Evolutionary conservation across 1,140 invertebrate genomes (phyloP).

Genomic region (Thalassaphorura encarpata): DNA sequence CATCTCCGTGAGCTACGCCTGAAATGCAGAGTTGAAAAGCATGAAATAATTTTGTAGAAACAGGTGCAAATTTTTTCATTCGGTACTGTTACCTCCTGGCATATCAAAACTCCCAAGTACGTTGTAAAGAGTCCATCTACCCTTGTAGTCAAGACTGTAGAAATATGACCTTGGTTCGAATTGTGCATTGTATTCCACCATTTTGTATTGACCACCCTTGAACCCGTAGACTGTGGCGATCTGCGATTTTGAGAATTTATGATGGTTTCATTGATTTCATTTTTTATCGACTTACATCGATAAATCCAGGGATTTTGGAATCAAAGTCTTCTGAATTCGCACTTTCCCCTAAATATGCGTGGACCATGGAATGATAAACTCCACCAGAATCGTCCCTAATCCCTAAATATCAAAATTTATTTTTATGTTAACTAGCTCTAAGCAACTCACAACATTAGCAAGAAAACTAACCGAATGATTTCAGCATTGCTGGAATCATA

Average conservation of each 20-base stretch:
- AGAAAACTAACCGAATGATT: background rate
- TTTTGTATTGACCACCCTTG: background rate
- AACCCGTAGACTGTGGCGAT: background rate
- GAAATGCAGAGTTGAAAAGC: no score
- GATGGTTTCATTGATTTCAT: no score
- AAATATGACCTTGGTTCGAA: background rate
- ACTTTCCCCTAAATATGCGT: background rate
- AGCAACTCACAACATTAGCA: no score
- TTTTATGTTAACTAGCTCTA: no score
- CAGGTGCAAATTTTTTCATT: no score
- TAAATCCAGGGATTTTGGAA: conserved; percentile 1
- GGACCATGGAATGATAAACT: background rate
- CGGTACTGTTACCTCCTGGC: background rate
- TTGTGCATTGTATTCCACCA: background rate
- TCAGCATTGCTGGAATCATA: background rate
- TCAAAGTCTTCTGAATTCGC: background rate
- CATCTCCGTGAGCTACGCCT: conserved; percentile 9
- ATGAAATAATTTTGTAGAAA: no score
- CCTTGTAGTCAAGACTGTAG: conserved; percentile 17
- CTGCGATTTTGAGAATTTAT: no score
- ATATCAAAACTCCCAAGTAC: background rate
- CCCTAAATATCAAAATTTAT: no score
- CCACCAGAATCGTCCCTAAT: background rate
- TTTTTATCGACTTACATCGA: no score
- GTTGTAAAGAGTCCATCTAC: conserved; percentile 11